Conservation (phyloP, 1,140 invertebrate species). For the Ridgeia piscesae region DNA sequence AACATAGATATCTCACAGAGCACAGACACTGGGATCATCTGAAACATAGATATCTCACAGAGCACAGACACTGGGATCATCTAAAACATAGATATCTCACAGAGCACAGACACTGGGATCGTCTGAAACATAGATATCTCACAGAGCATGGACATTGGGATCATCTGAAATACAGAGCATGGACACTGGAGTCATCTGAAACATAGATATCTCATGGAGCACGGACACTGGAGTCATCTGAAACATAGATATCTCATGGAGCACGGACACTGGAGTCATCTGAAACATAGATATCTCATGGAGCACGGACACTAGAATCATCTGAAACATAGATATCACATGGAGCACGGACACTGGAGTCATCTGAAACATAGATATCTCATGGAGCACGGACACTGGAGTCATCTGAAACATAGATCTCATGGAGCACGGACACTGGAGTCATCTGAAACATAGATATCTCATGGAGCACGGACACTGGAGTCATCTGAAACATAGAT, state of each 20-base stretch:
- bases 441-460: slow-evolving; percentile 72
- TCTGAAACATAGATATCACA: too few relatives aligned
- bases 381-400: slow-evolving; percentile 84
- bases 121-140: slow-evolving; percentile 62
- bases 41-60: too few relatives aligned
- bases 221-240: slow-evolving; percentile 84
- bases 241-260: too few relatives aligned
- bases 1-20: too few relatives aligned
- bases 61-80: slow-evolving; percentile 88
- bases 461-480: slow-evolving; percentile 84
- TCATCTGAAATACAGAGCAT: slow-evolving; percentile 71
- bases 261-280: slow-evolving; percentile 84
- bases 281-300: too few relatives aligned
- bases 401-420: slow-evolving; percentile 72
- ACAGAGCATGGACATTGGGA: slow-evolving; percentile 88
- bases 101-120: slow-evolving; percentile 88
- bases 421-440: slow-evolving; percentile 84
- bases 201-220: too few relatives aligned
- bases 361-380: slow-evolving; percentile 61
- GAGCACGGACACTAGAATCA: slow-evolving; percentile 89
- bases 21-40: slow-evolving; percentile 84
- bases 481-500: slow-evolving; percentile 74
- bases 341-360: slow-evolving; percentile 90
- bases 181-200: slow-evolving; percentile 82
- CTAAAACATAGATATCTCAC: too few relatives aligned